These are phyloP conservation scores for Pheosia tremula DNA, from an alignment of 2,888 invertebrate genomes.

Conservation along the genomic window DNA sequence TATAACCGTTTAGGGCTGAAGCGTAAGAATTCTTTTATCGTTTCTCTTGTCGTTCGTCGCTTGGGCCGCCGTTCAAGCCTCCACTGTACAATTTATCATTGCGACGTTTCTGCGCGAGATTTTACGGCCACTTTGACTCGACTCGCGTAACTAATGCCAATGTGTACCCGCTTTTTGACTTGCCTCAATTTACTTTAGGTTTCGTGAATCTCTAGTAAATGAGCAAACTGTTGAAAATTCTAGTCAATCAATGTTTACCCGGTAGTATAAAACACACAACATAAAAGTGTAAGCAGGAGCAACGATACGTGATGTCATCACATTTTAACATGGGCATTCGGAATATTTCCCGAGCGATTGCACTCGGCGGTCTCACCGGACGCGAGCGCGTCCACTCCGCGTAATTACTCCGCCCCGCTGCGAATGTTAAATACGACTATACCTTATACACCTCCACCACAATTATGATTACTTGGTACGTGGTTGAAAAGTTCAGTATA, in stretches of 20 bases:
- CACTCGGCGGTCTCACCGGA: conserved; percentile 17
- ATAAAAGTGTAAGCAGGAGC: neutral
- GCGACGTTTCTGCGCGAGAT: conserved; percentile 53
- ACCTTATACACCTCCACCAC: conserved; percentile 11
- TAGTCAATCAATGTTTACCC: neutral
- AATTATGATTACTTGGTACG: conserved; percentile 19
- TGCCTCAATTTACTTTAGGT: conserved; percentile 18
- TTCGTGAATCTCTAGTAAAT: neutral
- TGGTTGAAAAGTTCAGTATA: conserved; percentile 1
- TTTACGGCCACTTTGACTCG: conserved; percentile 59
- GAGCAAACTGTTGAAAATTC: neutral
- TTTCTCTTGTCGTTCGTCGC: conserved; percentile 23
- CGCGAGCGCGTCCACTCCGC: conserved; percentile 42
- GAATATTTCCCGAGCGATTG: conserved; percentile 47
- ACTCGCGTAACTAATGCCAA: conserved; percentile 45
- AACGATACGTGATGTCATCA: conserved; percentile 41
- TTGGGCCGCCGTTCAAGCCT: conserved; percentile 17
- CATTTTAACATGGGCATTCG: conserved; percentile 44
- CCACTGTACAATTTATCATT: conserved; percentile 49
- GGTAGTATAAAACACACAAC: neutral
- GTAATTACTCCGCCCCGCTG: conserved; percentile 47
- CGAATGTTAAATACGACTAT: conserved; percentile 35
- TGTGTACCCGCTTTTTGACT: conserved; percentile 44
- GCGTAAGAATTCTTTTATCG: no score
- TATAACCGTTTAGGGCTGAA: neutral